Percentiles rank a stretch among this genome's conserved stretches.
Conservation (phyloP, 2,113 vertebrate genomes). For the Menura novaehollandiae region DNA sequence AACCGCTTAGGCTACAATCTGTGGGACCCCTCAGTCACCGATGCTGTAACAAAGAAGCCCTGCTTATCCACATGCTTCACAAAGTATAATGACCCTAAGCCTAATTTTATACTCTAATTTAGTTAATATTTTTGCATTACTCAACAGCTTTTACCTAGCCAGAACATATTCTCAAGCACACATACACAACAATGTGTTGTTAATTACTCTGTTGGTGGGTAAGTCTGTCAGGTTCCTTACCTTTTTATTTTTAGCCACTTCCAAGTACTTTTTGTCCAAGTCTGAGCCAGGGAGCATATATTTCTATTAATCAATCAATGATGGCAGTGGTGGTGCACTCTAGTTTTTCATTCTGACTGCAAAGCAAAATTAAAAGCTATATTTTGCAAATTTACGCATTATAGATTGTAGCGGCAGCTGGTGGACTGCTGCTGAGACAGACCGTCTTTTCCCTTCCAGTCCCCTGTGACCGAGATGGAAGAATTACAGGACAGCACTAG, state of each 20-base stretch:
- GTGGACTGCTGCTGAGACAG: conserved; percentile 67
- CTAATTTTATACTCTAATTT: background rate
- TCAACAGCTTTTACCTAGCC: background rate
- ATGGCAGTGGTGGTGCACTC: conserved; percentile 21
- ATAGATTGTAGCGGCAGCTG: conserved; percentile 44
- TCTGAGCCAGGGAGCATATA: background rate
- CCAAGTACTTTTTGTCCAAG: conserved; percentile 18
- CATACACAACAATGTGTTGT: background rate
- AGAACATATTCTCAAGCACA: background rate
- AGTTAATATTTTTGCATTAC: background rate
- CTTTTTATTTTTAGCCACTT: conserved; percentile 23
- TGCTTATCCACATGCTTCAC: background rate
- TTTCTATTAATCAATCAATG: conserved; percentile 58
- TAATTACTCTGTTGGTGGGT: background rate
- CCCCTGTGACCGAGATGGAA: conserved; percentile 59
- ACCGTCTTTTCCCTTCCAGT: conserved; percentile 46
- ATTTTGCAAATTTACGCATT: conserved; percentile 62
- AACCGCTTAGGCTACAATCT: background rate
- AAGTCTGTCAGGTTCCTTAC: conserved; percentile 6
- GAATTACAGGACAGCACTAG: conserved; percentile 64
- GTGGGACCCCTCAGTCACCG: background rate
- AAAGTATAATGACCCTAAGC: background rate
- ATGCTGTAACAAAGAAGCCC: background rate
- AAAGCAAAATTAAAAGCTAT: conserved; percentile 62
- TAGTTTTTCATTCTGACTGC: conserved; percentile 56